Base-by-base conservation (phyloP, 1,140 invertebrate genomes). In the Neodiprion pinetum region DNA sequence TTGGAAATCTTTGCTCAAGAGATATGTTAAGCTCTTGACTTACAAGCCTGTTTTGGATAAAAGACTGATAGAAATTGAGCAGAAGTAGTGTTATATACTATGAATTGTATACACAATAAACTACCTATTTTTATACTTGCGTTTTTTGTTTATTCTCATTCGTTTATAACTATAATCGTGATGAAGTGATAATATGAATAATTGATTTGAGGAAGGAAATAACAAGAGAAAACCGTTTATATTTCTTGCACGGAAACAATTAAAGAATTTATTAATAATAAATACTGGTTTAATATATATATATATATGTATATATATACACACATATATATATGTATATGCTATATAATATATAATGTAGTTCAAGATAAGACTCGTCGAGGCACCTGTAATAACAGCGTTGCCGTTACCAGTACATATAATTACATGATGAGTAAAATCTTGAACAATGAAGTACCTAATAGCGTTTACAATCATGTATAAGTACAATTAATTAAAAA, bases 1-100 rank as follows among this genome's bases (percentile, higher is more conserved):
- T 86, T 99, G 97, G 97, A 91, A 90, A 80, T 93, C 92, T 77
- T 88, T 99, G 40, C 84, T 99, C 0, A 91, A 90, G 75, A 89
- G 90, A 81, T 99, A 98, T 89, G 87, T 91, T 0, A 94, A 94
- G 84, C 87, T 98, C 14, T 79, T 97, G 1, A 93, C 91, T 69
- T 98, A 93, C 84, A 88, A 92, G 75, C 90, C 93, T 47, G 82
- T 83, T 49, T 87, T 89, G 76, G 91, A 94, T 80, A 76, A 87
- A 66, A 81, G 89, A 82, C 84, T 94, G 2, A 90, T 91, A 72
- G 85, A 87, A 81, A 87, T 92, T 66, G 77, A 85, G 77, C 72
- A 74, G 48, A 78, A 73, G 73, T 74, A 40, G 28, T 40, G 28
- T 40, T 40, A 40, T 40, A 40, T 40, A 40, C 28, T 40, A 40